Evolutionary conservation across 2,113 vertebrate species (phyloP), one percentile per base, ranked within the genome.

Genomic region (Spea multiplicata): DNA sequence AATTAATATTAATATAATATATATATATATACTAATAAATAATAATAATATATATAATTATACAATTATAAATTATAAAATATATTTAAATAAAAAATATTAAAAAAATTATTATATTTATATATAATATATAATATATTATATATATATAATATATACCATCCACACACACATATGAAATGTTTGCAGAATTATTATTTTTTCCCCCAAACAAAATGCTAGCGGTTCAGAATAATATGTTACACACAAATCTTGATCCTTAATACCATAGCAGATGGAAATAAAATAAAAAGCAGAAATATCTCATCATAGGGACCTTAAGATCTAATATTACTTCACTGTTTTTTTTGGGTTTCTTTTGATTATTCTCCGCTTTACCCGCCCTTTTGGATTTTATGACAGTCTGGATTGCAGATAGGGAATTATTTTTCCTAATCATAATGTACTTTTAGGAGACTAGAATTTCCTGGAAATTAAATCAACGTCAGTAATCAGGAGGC

Each of bases 381-480:
- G 76, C 71, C 73, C 81, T 86, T 14, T 0, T 78, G 83, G 49
- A 10, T 76, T 62, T 0, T 73, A 82, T 86, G 85, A 84, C 85
- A 85, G 73, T 69, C 74, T 55, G 50, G 75, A 75, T 83, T 69
- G 70, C 64, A 80, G 66, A 75, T 30, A 69, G 62, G 81, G 81
- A 88, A 87, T 71, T 2, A 49, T 85, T 88, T 82, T 81, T 13
- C 30, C 12, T 49, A 76, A 86, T 74, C 81, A 71, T 16, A 82
- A 88, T 77, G 74, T 81, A 88, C 85, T 91, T 89, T 89, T 80
- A 84, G 86, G 80, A 87, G 84, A 80, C 79, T 73, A 16, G 73
- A 75, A 81, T 86, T 89, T 90, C 86, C 87, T 85, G 80, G 86
- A 89, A 90, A 84, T 83, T 85, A 85, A 89, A 86, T 88, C 86